A percentile compares a stretch with the other conserved stretches of the same genome.
Conservation (phyloP, 2,888 invertebrate species). For the Eulithis prunata region DNA sequence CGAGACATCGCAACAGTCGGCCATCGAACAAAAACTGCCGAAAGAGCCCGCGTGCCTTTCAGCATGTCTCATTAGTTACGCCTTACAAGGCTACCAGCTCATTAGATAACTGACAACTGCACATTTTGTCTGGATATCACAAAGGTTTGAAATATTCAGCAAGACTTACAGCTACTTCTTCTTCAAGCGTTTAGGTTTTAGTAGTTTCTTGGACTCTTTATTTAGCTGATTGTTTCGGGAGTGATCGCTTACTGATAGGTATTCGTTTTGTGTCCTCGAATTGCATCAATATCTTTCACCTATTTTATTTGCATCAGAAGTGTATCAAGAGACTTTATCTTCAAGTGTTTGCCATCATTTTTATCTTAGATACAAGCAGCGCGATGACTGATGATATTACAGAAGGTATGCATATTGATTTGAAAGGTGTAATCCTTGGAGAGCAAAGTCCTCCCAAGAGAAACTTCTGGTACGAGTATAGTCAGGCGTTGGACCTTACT, state of each 20-base stretch:
- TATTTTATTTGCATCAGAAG: too few relatives aligned
- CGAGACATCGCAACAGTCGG: background rate
- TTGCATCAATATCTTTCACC: too few relatives aligned
- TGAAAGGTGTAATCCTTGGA: background rate
- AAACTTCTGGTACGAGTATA: too few relatives aligned
- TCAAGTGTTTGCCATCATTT: background rate
- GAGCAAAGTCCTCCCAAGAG: too few relatives aligned
- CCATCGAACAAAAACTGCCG: slow-evolving; percentile 8
- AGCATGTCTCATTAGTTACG: slow-evolving; percentile 14
- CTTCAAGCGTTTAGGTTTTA: too few relatives aligned
- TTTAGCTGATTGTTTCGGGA: too few relatives aligned
- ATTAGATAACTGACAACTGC: background rate
- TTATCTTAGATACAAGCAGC: background rate
- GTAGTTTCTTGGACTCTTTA: too few relatives aligned
- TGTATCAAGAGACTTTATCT: background rate
- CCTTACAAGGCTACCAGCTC: slow-evolving; percentile 13
- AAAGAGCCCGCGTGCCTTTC: slow-evolving; percentile 4
- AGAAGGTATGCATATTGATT: background rate
- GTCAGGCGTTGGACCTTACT: too few relatives aligned
- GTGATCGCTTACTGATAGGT: too few relatives aligned
- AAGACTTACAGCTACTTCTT: background rate
- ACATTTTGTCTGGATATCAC: background rate
- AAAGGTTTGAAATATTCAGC: background rate
- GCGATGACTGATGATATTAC: background rate
- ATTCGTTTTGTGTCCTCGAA: too few relatives aligned